Conservation (phyloP, 2,113 vertebrate species). For the Gila orcuttii region DNA sequence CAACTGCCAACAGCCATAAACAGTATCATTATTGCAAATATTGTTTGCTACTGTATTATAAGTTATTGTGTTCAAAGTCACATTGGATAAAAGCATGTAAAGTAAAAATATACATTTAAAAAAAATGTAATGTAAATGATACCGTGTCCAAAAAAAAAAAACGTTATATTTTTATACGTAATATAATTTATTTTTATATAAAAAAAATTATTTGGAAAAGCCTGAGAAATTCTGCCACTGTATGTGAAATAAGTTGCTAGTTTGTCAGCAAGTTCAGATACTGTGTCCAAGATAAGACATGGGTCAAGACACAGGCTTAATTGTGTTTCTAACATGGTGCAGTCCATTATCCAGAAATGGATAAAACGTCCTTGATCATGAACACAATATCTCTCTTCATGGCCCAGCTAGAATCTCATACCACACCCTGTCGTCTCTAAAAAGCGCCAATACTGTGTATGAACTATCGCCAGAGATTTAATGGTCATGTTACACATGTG, state of each 20-base stretch:
- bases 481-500: constrained; percentile 31
- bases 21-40: not conserved
- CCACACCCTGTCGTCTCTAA: not conserved
- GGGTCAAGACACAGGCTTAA: not conserved
- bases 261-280: not conserved
- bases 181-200: not conserved
- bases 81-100: not conserved
- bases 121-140: not conserved
- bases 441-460: not conserved
- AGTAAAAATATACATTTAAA: not conserved
- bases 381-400: constrained; percentile 28
- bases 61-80: not conserved
- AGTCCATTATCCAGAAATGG: constrained; percentile 11
- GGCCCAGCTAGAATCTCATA: constrained; percentile 21
- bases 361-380: constrained; percentile 41
- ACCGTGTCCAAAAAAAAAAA: not conserved
- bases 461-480: constrained; percentile 31
- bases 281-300: constrained; percentile 10
- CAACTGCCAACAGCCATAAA: not conserved
- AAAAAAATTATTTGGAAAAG: not conserved
- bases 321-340: not conserved
- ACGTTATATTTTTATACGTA: no score
- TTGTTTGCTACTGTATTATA: not conserved
- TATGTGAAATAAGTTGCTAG: not conserved
- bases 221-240: not conserved